phyloP scores from a whole-genome alignment of 2,888 invertebrate species.

The Harpagoxenus sublaevis region DNA sequence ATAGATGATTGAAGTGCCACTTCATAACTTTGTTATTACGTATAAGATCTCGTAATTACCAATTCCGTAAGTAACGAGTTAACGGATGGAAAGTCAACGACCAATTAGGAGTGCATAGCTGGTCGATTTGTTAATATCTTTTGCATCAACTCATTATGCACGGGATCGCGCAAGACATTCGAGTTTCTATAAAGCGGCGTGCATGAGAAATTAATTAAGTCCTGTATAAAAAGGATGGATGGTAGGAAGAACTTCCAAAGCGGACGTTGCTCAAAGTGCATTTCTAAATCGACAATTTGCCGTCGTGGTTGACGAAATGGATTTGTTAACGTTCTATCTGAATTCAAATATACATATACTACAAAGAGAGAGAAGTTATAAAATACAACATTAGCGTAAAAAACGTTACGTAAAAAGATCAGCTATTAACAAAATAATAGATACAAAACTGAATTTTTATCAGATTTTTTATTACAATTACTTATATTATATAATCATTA shows the following conservation, averaged over 20 bases:
- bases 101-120: slow-evolving; percentile 45
- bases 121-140: slow-evolving; percentile 65
- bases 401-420: neutral
- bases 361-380: slow-evolving; percentile 10
- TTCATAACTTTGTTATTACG: slow-evolving; percentile 18
- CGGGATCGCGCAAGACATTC: slow-evolving; percentile 58
- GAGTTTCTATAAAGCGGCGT: slow-evolving; percentile 68
- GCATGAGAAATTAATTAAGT: slow-evolving; percentile 76
- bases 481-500: neutral
- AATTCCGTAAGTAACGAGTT: slow-evolving; percentile 43
- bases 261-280: slow-evolving; percentile 73
- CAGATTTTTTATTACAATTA: neutral
- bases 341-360: slow-evolving; percentile 30
- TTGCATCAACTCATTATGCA: slow-evolving; percentile 69
- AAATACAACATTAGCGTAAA: neutral
- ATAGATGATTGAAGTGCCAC: slow-evolving; percentile 21
- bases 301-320: slow-evolving; percentile 65
- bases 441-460: neutral
- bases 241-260: slow-evolving; percentile 51
- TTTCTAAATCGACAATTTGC: slow-evolving; percentile 71
- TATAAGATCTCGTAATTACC: slow-evolving; percentile 34
- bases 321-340: slow-evolving; percentile 46
- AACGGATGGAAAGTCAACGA: slow-evolving; percentile 47
- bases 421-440: slow-evolving; percentile 1
- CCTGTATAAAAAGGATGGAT: slow-evolving; percentile 41